Evolutionary conservation across 2,797 vertebrate genomes (phyloP).

Genomic region (Ataeniobius toweri): DNA sequence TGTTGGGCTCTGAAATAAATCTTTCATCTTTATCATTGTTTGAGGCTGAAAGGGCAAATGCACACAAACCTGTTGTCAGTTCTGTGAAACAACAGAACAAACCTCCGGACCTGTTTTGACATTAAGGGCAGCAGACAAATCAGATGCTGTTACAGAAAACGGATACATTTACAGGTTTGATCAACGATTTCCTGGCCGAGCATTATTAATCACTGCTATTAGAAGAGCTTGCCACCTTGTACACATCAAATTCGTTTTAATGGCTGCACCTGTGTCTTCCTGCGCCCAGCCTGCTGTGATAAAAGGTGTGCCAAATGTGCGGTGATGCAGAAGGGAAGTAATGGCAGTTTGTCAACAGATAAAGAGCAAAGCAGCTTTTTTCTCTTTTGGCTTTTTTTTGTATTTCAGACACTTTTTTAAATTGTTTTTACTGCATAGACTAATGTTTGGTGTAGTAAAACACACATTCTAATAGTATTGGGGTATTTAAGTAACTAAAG

Average conservation of each 20-base stretch:
- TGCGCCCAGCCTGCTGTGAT: conserved; percentile 3
- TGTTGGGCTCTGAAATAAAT: background rate
- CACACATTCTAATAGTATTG: background rate
- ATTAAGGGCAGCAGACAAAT: background rate
- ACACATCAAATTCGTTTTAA: conserved; percentile 11
- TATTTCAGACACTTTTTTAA: background rate
- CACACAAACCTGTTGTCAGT: background rate
- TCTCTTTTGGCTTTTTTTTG: background rate
- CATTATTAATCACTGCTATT: background rate
- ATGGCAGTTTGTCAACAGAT: background rate
- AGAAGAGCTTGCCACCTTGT: background rate
- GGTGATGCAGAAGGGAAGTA: conserved; percentile 1
- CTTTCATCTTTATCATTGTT: background rate
- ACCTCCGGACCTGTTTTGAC: background rate
- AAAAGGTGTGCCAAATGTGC: conserved; percentile 13
- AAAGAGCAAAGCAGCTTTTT: background rate
- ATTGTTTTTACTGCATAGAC: background rate
- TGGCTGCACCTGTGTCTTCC: conserved; percentile 14
- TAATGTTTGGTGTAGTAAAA: background rate
- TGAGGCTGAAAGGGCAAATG: background rate
- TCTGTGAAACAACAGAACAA: background rate
- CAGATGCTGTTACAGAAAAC: background rate
- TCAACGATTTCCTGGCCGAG: background rate
- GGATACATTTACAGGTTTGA: background rate
- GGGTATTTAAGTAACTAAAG: background rate